Evolutionary conservation across 2,797 vertebrate species (phyloP), one percentile per base, ranked within the genome.

Genomic region (Peromyscus nudipes): DNA sequence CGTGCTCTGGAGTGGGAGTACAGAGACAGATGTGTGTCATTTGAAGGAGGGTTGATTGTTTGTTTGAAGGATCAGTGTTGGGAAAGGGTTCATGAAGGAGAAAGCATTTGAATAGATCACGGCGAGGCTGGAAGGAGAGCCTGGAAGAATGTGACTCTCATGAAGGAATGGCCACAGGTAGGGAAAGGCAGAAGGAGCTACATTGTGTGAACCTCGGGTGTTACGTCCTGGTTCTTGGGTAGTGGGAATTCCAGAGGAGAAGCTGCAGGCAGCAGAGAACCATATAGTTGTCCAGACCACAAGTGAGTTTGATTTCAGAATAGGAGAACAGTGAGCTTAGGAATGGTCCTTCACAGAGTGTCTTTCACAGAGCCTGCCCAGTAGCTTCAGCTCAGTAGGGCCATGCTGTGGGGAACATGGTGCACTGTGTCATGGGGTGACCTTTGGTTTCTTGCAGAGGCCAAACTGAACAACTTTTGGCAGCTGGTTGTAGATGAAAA

Each of bases 401-500:
- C 8, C 76, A 1, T 49, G 29, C 55, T 57, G 37, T 37, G n/a
- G 64, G 27, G 31, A 6, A 14, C 0, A 2, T 9, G 21, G 23
- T 82, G 37, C 25, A 13, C 86, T 88, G 11, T 3, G 4, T 67
- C 9, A 0, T 31, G 0, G 46, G 55, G 29, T 81, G 34, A 79
- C 97, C 0, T 88, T 97, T 92, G 95, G 60, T 97, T 97, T 91
- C 77, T 92, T 93, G 40, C 98, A 99, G 99, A 99, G 93, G 96
- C 99, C 2, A 99, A 99, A 97, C 98, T 99, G 95, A 98, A 97
- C 94, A 98, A 93, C 97, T 99, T 99, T 97, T 99, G 99, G 99
- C 99, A 99, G 96, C 98, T 99, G 96, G 98, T 99, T 94, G 98
- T 99, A 96, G 99, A 99, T 98, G 99, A 99, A 97, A 99, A 99